These are phyloP conservation scores for Gymnoscopelus braueri DNA, from an alignment of 2,797 vertebrate species.

Conservation along the genomic window DNA sequence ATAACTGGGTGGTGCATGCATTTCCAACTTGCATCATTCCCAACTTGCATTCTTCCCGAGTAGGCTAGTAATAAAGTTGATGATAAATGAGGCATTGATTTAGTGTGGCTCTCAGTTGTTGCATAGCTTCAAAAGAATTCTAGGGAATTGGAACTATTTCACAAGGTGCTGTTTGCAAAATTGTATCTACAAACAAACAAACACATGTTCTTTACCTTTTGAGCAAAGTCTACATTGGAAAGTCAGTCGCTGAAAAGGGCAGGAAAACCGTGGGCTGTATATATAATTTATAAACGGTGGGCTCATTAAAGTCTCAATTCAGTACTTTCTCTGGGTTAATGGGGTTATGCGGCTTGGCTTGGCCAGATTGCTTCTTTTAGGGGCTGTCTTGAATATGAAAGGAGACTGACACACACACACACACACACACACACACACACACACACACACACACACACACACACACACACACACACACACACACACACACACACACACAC, in stretches of 20 bases:
- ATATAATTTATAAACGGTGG: conserved; percentile 47
- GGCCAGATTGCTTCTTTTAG: conserved; percentile 66
- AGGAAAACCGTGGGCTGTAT: conserved; percentile 31
- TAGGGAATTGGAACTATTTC: too few relatives aligned
- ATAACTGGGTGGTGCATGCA: too few relatives aligned
- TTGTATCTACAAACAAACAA: not conserved
- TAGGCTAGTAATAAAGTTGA: too few relatives aligned
- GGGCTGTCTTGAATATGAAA: conserved; percentile 71
- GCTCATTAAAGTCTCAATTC: conserved; percentile 43
- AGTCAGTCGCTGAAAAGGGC: conserved; percentile 10
- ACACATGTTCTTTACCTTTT: conserved; percentile 21
- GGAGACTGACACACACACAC: conserved; percentile 37
- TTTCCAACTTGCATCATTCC: too few relatives aligned
- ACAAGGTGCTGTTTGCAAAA: conserved; percentile 18
- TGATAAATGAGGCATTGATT: too few relatives aligned
- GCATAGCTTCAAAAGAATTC: too few relatives aligned
- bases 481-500: conserved; percentile 20
- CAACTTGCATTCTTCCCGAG: too few relatives aligned
- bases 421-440: conserved; percentile 31
- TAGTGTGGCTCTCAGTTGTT: too few relatives aligned
- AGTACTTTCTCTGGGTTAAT: conserved; percentile 60
- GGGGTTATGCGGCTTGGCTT: conserved; percentile 74
- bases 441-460: conserved; percentile 21
- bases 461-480: conserved; percentile 27
- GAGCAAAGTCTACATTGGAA: conserved; percentile 28